These are phyloP conservation scores for Oophaga sylvatica DNA, from an alignment of 2,797 vertebrate genomes.

Conservation along the genomic window DNA sequence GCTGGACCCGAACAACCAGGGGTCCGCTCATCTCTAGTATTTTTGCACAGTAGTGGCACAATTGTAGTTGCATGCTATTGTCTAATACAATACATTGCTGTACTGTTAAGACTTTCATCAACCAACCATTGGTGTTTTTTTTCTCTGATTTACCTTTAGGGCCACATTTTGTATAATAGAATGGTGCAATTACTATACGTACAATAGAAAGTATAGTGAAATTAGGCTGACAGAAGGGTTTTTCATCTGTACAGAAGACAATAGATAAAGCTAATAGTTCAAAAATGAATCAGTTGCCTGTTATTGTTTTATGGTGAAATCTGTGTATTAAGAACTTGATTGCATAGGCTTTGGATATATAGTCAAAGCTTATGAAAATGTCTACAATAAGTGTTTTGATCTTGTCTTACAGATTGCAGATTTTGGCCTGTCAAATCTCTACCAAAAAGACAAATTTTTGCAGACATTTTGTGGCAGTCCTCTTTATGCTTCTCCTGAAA, in stretches of 20 bases:
- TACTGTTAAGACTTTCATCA: too few species aligned
- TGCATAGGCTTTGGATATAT: not conserved
- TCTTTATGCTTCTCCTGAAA: conserved; percentile 96
- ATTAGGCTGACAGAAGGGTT: not conserved
- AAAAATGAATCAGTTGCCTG: not conserved
- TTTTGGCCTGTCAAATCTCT: conserved; percentile 97
- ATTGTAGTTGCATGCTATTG: too few species aligned
- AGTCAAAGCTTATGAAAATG: not conserved
- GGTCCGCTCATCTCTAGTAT: too few species aligned
- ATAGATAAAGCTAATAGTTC: not conserved
- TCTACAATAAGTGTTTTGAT: not conserved
- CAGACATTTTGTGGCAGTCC: conserved; percentile 98
- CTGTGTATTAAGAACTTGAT: not conserved
- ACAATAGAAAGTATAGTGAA: not conserved
- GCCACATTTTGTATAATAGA: not conserved
- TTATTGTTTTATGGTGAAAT: not conserved
- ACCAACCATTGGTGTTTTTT: not conserved
- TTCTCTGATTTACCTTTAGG: not conserved
- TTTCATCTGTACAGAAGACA: not conserved
- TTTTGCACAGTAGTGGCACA: too few species aligned
- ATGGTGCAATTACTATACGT: not conserved
- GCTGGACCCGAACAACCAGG: too few species aligned
- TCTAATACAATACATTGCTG: too few species aligned
- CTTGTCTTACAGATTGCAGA: conserved; percentile 87
- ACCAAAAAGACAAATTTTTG: conserved; percentile 96